These are phyloP conservation scores for Nomada lathburiana DNA, from an alignment of 2,888 invertebrate species.

Conservation along the genomic window DNA sequence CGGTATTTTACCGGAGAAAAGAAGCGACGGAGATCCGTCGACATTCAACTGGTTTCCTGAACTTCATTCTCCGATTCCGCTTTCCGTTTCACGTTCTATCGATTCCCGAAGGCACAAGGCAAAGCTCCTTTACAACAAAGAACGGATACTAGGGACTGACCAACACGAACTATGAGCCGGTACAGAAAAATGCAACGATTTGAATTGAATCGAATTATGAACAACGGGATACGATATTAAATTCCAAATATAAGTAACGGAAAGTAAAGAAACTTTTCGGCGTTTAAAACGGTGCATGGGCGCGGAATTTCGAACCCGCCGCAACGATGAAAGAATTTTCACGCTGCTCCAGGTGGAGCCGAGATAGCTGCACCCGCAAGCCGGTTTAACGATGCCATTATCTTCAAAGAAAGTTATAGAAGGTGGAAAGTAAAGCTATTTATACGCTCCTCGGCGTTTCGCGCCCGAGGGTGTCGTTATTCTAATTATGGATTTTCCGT, in stretches of 20 bases:
- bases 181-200: too few species aligned
- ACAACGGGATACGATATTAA: too few species aligned
- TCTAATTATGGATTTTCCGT: slow-evolving; percentile 35
- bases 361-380: neutral
- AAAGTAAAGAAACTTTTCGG: too few species aligned
- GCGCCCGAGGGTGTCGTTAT: slow-evolving; percentile 39
- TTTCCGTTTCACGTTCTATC: slow-evolving; percentile 59
- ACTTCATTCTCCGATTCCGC: slow-evolving; percentile 62
- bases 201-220: too few species aligned
- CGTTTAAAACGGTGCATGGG: too few species aligned
- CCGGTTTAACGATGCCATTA: slow-evolving; percentile 27
- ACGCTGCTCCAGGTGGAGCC: neutral
- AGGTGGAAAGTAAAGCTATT: slow-evolving; percentile 44
- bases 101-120: slow-evolving; percentile 53
- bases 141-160: neutral
- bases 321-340: neutral
- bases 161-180: neutral
- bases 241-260: too few species aligned
- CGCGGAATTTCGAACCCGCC: neutral
- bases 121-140: slow-evolving; percentile 13
- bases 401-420: slow-evolving; percentile 36
- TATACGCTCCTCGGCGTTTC: slow-evolving; percentile 28
- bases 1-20: neutral
- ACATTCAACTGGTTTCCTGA: slow-evolving; percentile 70
- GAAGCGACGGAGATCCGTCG: slow-evolving; percentile 27